These are phyloP conservation scores for Pristionchus maxplancki DNA, from an alignment of 2,888 invertebrate species.

Conservation along the genomic window DNA sequence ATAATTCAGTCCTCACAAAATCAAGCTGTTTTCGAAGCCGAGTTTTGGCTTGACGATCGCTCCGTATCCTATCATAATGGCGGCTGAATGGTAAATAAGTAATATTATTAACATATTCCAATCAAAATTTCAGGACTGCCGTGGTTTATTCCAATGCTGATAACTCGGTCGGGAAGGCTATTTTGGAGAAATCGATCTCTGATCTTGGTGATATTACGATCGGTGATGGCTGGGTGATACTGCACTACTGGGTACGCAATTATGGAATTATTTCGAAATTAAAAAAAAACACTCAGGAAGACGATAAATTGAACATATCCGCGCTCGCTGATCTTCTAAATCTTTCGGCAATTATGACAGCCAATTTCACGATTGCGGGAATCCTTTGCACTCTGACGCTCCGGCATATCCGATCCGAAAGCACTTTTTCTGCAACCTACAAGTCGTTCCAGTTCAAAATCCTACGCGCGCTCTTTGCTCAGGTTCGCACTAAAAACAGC, in stretches of 20 bases:
- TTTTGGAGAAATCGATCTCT: background rate
- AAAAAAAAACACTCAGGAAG: background rate
- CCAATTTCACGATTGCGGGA: background rate
- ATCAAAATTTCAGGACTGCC: background rate
- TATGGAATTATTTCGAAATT: background rate
- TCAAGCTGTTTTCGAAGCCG: background rate
- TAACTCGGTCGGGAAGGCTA: background rate
- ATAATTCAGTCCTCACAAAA: background rate
- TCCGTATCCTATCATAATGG: background rate
- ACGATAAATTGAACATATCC: background rate
- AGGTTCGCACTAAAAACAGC: too few species aligned
- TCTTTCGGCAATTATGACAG: background rate
- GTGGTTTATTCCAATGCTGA: background rate
- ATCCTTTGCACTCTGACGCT: background rate
- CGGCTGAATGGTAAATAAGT: background rate
- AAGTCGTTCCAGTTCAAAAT: background rate
- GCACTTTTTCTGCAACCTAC: background rate
- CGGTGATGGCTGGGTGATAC: background rate
- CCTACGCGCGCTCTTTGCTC: background rate
- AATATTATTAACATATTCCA: background rate
- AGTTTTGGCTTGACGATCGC: background rate
- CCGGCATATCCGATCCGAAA: background rate
- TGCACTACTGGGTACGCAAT: background rate
- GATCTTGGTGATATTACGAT: background rate
- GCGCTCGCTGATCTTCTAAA: background rate